Conservation (phyloP, 1,140 invertebrate genomes). For the Drosophila triauraria region DNA sequence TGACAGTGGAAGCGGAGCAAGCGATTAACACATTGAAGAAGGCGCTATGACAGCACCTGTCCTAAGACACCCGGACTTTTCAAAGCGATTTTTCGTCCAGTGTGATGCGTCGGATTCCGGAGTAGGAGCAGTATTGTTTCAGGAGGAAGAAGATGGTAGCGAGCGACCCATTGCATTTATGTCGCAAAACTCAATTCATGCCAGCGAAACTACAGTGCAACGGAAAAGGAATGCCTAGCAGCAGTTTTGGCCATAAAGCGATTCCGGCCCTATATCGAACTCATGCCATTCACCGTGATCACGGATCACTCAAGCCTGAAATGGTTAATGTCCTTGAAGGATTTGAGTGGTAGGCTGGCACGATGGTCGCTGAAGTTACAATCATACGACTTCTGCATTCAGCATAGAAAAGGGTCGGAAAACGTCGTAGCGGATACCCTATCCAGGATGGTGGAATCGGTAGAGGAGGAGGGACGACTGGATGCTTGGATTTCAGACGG, state of each 20-base stretch:
- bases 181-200: not conserved
- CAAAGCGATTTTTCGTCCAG: not conserved
- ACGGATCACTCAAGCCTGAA: no score
- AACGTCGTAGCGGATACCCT: no score
- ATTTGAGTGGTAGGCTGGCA: no score
- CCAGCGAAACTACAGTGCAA: slow-evolving; percentile 7
- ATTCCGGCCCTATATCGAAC: slow-evolving; percentile 1
- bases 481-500: no score
- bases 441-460: no score
- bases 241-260: not conserved
- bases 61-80: not conserved
- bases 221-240: slow-evolving; percentile 10
- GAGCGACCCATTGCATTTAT: slow-evolving; percentile 2
- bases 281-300: slow-evolving; percentile 8
- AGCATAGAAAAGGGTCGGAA: no score
- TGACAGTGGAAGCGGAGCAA: not conserved
- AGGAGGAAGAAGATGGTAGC: not conserved
- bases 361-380: no score
- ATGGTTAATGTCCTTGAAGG: no score
- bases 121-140: not conserved
- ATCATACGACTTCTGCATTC: no score
- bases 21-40: not conserved
- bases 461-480: no score
- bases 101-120: slow-evolving; percentile 5
- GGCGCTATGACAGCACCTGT: not conserved